Evolutionary conservation across 2,888 invertebrate species (phyloP).

Genomic region (Nudaria mundana): DNA sequence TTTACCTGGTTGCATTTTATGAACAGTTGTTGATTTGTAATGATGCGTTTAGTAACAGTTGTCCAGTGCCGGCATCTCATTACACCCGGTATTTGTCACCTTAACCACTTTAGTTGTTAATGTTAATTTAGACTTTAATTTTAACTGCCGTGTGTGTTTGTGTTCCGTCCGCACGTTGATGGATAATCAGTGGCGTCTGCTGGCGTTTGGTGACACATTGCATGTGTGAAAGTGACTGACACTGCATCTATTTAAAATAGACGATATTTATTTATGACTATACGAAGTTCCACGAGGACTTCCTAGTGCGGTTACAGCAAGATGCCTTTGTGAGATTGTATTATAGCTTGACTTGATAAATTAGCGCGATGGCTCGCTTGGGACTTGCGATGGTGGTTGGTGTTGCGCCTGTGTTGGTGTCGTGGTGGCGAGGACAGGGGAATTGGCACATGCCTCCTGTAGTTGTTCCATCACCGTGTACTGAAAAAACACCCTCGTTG

Average conservation of each 20-base stretch:
- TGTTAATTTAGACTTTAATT: conserved; percentile 25
- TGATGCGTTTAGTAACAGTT: conserved; percentile 33
- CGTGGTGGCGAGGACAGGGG: conserved; percentile 72
- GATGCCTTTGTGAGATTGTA: conserved; percentile 28
- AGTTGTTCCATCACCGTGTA: conserved; percentile 37
- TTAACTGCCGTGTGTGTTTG: conserved; percentile 26
- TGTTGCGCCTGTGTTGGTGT: conserved; percentile 74
- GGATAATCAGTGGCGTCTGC: conserved; percentile 49
- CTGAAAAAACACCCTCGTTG: conserved; percentile 55
- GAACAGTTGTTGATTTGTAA: conserved; percentile 26
- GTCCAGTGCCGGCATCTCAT: conserved; percentile 23
- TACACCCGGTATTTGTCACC: conserved; percentile 34
- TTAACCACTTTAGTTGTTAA: conserved; percentile 22
- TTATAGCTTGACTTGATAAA: conserved; percentile 12
- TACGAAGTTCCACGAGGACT: conserved; percentile 38
- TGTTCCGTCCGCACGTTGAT: conserved; percentile 44
- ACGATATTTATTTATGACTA: conserved; percentile 64
- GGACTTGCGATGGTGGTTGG: conserved; percentile 77
- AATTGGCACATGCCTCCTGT: conserved; percentile 50
- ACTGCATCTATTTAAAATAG: conserved; percentile 66
- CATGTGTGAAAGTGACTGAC: conserved; percentile 56
- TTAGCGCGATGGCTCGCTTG: conserved; percentile 64
- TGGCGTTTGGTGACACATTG: conserved; percentile 54
- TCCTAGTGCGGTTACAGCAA: conserved; percentile 40
- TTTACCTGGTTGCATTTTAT: conserved; percentile 27